Evolutionary conservation across 2,888 invertebrate genomes (phyloP).

Genomic region (Tetramorium bicarinatum): DNA sequence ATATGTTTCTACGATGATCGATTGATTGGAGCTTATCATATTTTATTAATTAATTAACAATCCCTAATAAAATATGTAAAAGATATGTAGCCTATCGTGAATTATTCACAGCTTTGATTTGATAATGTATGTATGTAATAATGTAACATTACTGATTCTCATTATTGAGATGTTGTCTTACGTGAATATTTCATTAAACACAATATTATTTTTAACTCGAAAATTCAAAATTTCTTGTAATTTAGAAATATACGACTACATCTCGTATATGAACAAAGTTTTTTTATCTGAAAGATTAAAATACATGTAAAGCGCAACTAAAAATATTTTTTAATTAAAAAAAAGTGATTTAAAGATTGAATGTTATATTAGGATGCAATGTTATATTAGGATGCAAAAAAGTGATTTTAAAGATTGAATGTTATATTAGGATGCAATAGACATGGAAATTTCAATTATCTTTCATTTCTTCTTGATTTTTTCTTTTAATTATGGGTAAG

Average conservation of each 20-base stretch:
- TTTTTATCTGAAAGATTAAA: not conserved
- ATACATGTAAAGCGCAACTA: not conserved
- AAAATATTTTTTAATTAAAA: not conserved
- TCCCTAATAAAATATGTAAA: conserved; percentile 23
- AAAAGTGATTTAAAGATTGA: not conserved
- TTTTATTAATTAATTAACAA: conserved; percentile 32
- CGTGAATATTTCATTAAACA: not conserved
- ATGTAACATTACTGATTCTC: not conserved
- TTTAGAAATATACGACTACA: not conserved
- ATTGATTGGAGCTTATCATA: conserved; percentile 22
- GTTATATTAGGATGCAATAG: not conserved
- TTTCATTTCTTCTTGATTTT: not conserved
- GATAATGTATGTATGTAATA: not conserved
- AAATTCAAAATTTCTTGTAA: not conserved
- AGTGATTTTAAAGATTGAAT: not conserved
- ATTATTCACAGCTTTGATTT: conserved; percentile 1
- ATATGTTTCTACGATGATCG: not conserved
- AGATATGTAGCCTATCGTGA: not conserved
- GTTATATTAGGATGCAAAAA: not conserved
- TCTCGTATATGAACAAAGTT: not conserved
- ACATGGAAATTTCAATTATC: not conserved
- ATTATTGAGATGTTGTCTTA: not conserved
- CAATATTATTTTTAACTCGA: not conserved
- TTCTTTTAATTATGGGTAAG: not conserved
- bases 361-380: not conserved